These are phyloP conservation scores for Otis tarda DNA, from an alignment of 2,113 vertebrate genomes.

Conservation along the genomic window DNA sequence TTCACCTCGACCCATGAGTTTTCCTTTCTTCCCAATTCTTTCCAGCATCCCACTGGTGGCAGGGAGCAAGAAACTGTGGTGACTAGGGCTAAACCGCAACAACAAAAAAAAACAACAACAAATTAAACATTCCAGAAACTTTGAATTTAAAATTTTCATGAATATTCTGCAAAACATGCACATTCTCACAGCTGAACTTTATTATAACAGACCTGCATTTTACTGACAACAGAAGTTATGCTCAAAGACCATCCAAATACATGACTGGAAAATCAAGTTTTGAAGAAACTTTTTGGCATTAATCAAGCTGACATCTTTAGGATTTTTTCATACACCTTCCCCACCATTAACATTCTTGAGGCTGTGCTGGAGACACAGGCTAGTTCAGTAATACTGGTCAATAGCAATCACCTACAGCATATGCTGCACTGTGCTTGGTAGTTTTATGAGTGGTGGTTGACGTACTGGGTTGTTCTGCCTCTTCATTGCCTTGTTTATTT, in stretches of 20 bases:
- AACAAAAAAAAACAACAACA: too few species aligned
- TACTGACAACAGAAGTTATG: neutral
- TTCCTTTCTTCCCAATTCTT: too few species aligned
- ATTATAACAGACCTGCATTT: neutral
- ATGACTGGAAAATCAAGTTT: neutral
- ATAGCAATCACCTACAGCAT: neutral
- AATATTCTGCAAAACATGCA: neutral
- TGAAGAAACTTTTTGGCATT: neutral
- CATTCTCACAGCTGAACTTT: neutral
- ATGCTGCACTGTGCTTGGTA: neutral
- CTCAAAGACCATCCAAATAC: neutral
- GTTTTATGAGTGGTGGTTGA: neutral
- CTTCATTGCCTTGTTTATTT: neutral
- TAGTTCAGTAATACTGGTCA: neutral
- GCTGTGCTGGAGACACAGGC: neutral
- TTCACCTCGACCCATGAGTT: too few species aligned
- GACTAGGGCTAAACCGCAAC: too few species aligned
- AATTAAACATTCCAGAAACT: neutral
- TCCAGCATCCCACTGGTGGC: too few species aligned
- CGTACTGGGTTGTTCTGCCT: neutral
- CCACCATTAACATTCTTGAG: neutral
- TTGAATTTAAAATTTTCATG: neutral
- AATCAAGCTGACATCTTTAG: neutral
- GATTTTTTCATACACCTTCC: neutral
- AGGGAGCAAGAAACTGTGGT: too few species aligned